phyloP scores from a whole-genome alignment of 2,888 invertebrate species.

The Physocephala rufipes region DNA sequence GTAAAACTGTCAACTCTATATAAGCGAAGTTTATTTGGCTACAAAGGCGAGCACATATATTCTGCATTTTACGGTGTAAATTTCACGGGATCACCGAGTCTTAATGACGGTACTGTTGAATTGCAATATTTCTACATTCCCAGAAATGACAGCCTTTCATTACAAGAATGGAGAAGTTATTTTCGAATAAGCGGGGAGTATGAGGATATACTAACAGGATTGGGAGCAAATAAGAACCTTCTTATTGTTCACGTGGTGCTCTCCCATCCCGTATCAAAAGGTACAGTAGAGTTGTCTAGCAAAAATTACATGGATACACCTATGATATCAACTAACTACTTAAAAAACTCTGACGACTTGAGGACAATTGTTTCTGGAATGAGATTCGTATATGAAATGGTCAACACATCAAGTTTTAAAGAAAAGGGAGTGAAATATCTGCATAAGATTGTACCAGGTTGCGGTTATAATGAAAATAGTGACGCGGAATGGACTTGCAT shows the following conservation, averaged over 20 bases:
- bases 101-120: conserved; percentile 62
- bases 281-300: conserved; percentile 67
- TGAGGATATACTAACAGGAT: conserved; percentile 24
- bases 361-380: conserved; percentile 56
- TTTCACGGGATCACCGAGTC: conserved; percentile 48
- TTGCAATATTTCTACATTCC: conserved; percentile 63
- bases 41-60: too few relatives aligned
- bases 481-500: conserved; percentile 75
- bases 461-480: conserved; percentile 52
- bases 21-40: too few relatives aligned
- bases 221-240: conserved; percentile 37
- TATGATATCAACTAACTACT: conserved; percentile 69
- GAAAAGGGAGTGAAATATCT: conserved; percentile 53
- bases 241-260: conserved; percentile 47
- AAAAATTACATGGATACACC: conserved; percentile 68
- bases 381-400: conserved; percentile 56
- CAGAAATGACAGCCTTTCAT: conserved; percentile 38
- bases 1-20: too few relatives aligned
- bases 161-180: conserved; percentile 52
- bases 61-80: too few relatives aligned
- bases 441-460: conserved; percentile 48
- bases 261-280: conserved; percentile 64
- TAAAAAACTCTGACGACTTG: conserved; percentile 67
- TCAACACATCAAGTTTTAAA: conserved; percentile 64
- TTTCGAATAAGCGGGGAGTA: conserved; percentile 38